Evolutionary conservation across 2,113 vertebrate species (phyloP).

Genomic region (Ailurus styani): DNA sequence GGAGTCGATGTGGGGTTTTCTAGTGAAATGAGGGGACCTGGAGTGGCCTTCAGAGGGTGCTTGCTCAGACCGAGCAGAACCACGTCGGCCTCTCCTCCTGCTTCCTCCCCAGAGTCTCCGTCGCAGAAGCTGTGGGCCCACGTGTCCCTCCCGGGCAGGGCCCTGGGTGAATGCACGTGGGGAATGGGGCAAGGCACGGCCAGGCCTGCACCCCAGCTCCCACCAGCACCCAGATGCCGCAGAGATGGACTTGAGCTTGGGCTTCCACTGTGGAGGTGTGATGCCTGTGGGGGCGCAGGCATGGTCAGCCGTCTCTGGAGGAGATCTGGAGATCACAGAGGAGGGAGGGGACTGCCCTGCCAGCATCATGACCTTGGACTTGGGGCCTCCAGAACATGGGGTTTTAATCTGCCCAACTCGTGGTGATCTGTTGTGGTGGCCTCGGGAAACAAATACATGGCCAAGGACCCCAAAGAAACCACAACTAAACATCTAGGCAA

Average conservation of each 20-base stretch:
- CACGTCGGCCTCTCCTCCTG: accelerated
- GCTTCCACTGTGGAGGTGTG: accelerated
- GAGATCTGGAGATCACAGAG: not conserved
- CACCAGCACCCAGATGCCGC: too few relatives aligned
- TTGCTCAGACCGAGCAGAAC: accelerated
- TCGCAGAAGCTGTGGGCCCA: not conserved
- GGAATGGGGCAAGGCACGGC: not conserved
- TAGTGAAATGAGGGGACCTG: not conserved
- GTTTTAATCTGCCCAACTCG: not conserved
- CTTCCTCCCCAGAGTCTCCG: not conserved
- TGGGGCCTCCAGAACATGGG: not conserved
- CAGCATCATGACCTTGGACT: not conserved
- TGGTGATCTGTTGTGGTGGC: not conserved
- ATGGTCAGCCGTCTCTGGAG: accelerated
- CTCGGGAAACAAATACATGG: accelerated
- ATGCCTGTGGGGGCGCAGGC: accelerated
- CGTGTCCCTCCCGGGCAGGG: not conserved
- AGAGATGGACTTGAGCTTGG: not conserved
- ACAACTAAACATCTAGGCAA: not conserved
- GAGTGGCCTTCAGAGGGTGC: accelerated
- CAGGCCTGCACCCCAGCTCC: too few relatives aligned
- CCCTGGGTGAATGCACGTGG: not conserved
- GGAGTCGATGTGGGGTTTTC: not conserved
- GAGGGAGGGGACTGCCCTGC: not conserved
- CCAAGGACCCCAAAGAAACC: not conserved